Evolutionary conservation across 2,888 invertebrate genomes (phyloP).

Genomic region (Mesorhabditis sp.): DNA sequence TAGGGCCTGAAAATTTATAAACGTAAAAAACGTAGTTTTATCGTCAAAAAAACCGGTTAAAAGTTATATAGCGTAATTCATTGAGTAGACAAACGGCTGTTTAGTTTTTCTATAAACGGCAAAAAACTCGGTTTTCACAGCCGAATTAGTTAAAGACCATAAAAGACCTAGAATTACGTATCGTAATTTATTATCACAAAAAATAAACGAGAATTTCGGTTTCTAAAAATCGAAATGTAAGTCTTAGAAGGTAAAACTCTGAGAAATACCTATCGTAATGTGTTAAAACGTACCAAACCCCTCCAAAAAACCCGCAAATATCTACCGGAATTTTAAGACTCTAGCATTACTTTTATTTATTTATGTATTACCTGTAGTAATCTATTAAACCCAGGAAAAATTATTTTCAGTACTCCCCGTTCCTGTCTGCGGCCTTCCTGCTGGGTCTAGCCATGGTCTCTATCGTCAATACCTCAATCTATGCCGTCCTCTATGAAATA

Average conservation of each 20-base stretch:
- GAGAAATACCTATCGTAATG: background rate
- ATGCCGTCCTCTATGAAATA: constrained; percentile 35
- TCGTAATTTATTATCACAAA: too few species aligned
- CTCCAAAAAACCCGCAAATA: background rate
- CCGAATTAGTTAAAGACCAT: background rate
- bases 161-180: too few species aligned
- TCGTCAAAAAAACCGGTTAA: too few species aligned
- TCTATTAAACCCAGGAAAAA: background rate
- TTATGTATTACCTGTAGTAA: background rate
- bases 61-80: too few species aligned
- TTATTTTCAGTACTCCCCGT: constrained; percentile 36
- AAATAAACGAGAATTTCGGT: background rate
- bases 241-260: background rate
- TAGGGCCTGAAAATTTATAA: background rate
- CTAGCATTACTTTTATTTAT: background rate
- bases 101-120: too few species aligned
- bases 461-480: constrained; percentile 43
- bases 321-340: background rate
- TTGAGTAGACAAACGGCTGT: too few species aligned
- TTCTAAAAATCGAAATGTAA: background rate
- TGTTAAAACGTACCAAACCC: background rate
- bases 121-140: background rate
- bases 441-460: constrained; percentile 40
- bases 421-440: constrained; percentile 35
- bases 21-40: too few species aligned